A percentile compares a stretch with the other conserved stretches of the same genome.
phyloP scores from a whole-genome alignment of 2,888 invertebrate species.

The Trissolcus brochymenae region DNA sequence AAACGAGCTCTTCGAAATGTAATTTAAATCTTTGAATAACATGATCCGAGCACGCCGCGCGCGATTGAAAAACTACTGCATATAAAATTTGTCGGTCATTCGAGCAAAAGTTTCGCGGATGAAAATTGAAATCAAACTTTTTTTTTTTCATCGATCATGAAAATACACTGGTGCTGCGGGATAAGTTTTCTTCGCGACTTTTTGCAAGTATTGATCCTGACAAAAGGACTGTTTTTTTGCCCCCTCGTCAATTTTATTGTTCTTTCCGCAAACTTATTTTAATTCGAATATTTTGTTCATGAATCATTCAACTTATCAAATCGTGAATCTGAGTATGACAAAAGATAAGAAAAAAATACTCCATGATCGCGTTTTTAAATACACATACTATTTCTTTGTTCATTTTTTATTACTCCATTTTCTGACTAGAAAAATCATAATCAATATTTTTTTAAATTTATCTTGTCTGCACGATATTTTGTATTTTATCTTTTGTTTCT shows the following conservation, averaged over 20 bases:
- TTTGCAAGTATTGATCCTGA: slow-evolving; percentile 38
- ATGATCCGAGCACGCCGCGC: slow-evolving; percentile 27
- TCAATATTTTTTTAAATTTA: too few species aligned
- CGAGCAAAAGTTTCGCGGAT: slow-evolving; percentile 41
- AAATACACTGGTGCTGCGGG: slow-evolving; percentile 27
- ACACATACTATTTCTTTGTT: not conserved
- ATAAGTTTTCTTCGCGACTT: slow-evolving; percentile 39
- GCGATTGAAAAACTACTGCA: slow-evolving; percentile 26
- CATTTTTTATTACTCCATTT: not conserved
- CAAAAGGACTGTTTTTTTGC: slow-evolving; percentile 29
- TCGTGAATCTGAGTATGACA: not conserved
- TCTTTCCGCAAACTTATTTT: slow-evolving; percentile 32
- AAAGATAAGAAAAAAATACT: too few species aligned
- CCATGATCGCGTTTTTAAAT: too few species aligned
- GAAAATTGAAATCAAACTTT: slow-evolving; percentile 51
- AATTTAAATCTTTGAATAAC: slow-evolving; percentile 42
- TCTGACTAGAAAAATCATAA: not conserved
- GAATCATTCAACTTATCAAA: slow-evolving; percentile 22
- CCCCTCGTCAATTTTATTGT: slow-evolving; percentile 22
- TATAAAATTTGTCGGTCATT: slow-evolving; percentile 49
- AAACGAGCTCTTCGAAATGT: slow-evolving; percentile 12
- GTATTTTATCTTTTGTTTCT: too few species aligned
- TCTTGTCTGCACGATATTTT: too few species aligned
- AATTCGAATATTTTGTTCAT: slow-evolving; percentile 39
- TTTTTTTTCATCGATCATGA: slow-evolving; percentile 25